These are phyloP conservation scores for Sebastiscus albofasciatus DNA, from an alignment of 2,797 vertebrate genomes.

Conservation along the genomic window DNA sequence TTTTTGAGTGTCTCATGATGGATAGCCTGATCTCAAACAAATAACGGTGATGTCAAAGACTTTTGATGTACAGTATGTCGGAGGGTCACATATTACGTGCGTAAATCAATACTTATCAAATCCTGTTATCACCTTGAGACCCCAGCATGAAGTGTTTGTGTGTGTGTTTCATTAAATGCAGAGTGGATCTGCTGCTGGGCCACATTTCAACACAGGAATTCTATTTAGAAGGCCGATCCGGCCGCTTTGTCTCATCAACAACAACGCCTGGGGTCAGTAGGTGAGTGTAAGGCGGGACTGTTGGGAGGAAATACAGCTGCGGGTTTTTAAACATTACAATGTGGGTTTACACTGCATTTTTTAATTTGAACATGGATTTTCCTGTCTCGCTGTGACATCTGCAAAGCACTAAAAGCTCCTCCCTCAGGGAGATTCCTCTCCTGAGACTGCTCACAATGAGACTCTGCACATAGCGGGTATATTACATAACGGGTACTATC, in stretches of 20 bases:
- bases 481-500: neutral
- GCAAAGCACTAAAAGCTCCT: conserved; percentile 38
- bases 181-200: conserved; percentile 57
- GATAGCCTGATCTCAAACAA: conserved; percentile 62
- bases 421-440: neutral
- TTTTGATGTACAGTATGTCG: conserved; percentile 63
- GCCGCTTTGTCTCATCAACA: conserved; percentile 47
- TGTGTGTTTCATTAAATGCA: conserved; percentile 63
- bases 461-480: neutral
- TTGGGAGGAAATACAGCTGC: conserved; percentile 23
- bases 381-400: conserved; percentile 35
- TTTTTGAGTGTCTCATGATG: conserved; percentile 47
- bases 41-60: conserved; percentile 58
- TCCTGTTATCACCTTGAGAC: conserved; percentile 71
- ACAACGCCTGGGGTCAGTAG: conserved; percentile 35
- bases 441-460: neutral
- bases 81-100: conserved; percentile 65
- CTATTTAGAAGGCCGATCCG: conserved; percentile 47
- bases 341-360: conserved; percentile 39
- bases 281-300: conserved; percentile 19
- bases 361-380: conserved; percentile 37
- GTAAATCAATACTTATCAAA: conserved; percentile 80
- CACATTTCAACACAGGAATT: conserved; percentile 48
- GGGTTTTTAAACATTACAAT: conserved; percentile 23
- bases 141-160: conserved; percentile 53